A percentile compares a stretch with the other conserved stretches of the same genome.
phyloP scores from a whole-genome alignment of 1,140 invertebrate species.

The Batillaria attramentaria region DNA sequence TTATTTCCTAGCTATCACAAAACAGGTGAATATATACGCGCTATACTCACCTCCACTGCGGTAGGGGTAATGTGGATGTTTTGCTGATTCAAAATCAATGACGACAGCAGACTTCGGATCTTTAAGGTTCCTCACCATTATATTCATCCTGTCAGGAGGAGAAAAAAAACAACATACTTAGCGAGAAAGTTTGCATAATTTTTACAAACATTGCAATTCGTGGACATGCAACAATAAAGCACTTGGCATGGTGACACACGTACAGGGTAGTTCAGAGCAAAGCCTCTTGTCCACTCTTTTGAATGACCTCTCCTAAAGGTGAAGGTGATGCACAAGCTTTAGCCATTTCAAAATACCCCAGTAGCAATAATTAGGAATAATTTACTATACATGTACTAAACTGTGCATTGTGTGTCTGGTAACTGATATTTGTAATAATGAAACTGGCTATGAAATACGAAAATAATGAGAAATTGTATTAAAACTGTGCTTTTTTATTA shows the following conservation, averaged over 20 bases:
- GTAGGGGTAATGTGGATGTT: slow-evolving; percentile 17
- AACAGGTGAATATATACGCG: neutral
- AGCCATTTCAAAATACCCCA: neutral
- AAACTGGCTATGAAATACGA: neutral
- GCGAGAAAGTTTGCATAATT: neutral
- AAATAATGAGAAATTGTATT: neutral
- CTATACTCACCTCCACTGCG: slow-evolving; percentile 12
- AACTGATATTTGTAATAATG: neutral
- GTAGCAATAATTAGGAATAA: neutral
- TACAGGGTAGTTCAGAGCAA: neutral
- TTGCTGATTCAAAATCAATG: slow-evolving; percentile 25
- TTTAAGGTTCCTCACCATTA: neutral
- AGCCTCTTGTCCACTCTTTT: neutral
- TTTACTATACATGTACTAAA: neutral
- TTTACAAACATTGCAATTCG: neutral
- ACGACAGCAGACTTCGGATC: slow-evolving; percentile 6
- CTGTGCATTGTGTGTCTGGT: neutral
- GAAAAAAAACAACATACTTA: neutral
- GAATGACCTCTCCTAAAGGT: neutral
- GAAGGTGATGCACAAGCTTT: neutral
- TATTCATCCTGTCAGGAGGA: slow-evolving; percentile 7
- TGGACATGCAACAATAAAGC: neutral
- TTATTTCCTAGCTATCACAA: no score
- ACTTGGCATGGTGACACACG: neutral
- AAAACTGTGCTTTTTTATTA: neutral